Evolutionary conservation across 2,797 vertebrate species (phyloP), one percentile per base, ranked within the genome.

Genomic region (Sebastes steindachneri): DNA sequence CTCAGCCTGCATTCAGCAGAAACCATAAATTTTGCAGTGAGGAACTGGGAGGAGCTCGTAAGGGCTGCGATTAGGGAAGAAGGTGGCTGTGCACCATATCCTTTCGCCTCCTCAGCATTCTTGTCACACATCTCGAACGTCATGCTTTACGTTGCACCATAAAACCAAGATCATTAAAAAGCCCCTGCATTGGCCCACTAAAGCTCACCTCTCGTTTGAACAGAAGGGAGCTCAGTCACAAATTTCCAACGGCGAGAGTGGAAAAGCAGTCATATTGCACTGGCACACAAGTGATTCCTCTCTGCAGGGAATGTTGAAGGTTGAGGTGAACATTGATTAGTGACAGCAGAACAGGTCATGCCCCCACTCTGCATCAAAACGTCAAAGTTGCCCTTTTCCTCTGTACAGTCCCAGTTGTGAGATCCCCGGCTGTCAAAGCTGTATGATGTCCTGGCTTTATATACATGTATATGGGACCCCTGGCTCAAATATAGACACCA

Each of bases 31-130:
- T 88, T 53, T 87, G 41, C 78, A 37, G 48, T 41, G 59, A 82
- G 66, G 76, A 72, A 73, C 55, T 74, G 82, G 77, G 75, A 83
- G 85, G 80, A 84, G 83, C 84, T 83, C 73, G 73, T 17, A 25
- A 74, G 68, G 79, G 68, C 55, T 57, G 48, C 57, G 80, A 84
- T 83, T 77, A 75, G 73, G 68, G 73, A 76, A 73, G 70, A 57
- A 66, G 62, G 63, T 64, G 23, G 84, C 88, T 79, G 85, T 83
- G 79, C 82, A 60, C 72, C 73, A 59, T 72, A 67, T 86, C 75
- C 60, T 79, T 92, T 79, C 89, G 92, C 93, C 80, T 84, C 11
- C 76, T 95, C 95, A 94, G 93, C 93, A 93, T 84, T 93, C 81
- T 75, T 65, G 75, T 84, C 80, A 88, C 68, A 73, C 77, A 51